Conservation (phyloP, 2,113 vertebrate genomes). For the Callionymus lyra region DNA sequence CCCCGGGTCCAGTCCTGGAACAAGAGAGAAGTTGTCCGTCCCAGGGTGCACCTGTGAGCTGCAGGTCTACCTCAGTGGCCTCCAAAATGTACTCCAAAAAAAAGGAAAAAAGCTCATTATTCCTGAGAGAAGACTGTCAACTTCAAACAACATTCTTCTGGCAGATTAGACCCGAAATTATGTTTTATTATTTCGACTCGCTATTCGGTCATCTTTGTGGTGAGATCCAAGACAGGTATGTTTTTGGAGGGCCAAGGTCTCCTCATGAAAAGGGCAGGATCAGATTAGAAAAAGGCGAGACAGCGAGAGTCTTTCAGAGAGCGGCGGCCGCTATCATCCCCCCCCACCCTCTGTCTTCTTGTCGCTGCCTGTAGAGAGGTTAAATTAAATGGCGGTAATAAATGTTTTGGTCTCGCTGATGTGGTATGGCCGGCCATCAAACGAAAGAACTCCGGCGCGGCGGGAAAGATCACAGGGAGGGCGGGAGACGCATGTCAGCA, state of each 20-base stretch:
- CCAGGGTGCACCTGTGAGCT: slow-evolving; percentile 85
- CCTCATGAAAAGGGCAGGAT: slow-evolving; percentile 88
- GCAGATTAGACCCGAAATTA: slow-evolving; percentile 98
- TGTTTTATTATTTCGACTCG: slow-evolving; percentile 88
- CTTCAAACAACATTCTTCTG: slow-evolving; percentile 94
- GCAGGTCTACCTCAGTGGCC: slow-evolving; percentile 74
- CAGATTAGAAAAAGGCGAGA: slow-evolving; percentile 87
- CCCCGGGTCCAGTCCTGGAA: slow-evolving; percentile 56
- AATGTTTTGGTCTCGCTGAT: slow-evolving; percentile 82
- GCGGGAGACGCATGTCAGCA: slow-evolving; percentile 56
- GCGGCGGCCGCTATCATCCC: slow-evolving; percentile 77
- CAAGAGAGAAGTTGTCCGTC: slow-evolving; percentile 80
- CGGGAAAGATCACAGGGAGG: slow-evolving; percentile 76
- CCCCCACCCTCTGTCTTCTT: slow-evolving; percentile 74
- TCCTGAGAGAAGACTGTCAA: slow-evolving; percentile 80
- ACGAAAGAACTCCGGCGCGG: slow-evolving; percentile 58
- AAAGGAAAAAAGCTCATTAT: slow-evolving; percentile 87
- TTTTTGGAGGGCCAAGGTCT: slow-evolving; percentile 90
- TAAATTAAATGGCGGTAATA: slow-evolving; percentile 98
- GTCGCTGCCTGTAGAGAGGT: slow-evolving; percentile 89
- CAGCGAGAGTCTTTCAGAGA: slow-evolving; percentile 81
- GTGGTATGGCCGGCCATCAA: slow-evolving; percentile 81
- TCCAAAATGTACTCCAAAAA: slow-evolving; percentile 73
- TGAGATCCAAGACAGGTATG: slow-evolving; percentile 91
- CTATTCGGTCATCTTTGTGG: slow-evolving; percentile 80